Percentiles rank a stretch among this genome's conserved stretches.
phyloP scores from a whole-genome alignment of 2,113 vertebrate genomes.

The Clinocottus analis region DNA sequence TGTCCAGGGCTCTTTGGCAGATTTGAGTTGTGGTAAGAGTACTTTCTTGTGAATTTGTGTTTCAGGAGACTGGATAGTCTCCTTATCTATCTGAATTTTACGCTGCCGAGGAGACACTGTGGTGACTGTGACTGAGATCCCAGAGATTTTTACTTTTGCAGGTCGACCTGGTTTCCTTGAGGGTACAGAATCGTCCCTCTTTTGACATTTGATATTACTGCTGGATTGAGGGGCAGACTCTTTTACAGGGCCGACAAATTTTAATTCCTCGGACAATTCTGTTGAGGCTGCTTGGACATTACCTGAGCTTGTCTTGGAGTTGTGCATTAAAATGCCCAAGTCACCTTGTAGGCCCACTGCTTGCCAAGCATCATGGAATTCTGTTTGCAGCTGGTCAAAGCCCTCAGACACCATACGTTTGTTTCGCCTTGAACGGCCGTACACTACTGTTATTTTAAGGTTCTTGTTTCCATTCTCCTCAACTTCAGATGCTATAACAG shows the following conservation, averaged over 20 bases:
- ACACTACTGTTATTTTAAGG: slow-evolving; percentile 92
- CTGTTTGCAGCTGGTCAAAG: slow-evolving; percentile 73
- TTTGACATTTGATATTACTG: slow-evolving; percentile 84
- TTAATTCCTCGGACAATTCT: slow-evolving; percentile 75
- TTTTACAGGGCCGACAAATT: slow-evolving; percentile 85
- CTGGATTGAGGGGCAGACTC: slow-evolving; percentile 77
- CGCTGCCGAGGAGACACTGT: slow-evolving; percentile 90
- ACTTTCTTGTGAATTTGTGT: slow-evolving; percentile 45
- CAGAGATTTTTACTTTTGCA: slow-evolving; percentile 95
- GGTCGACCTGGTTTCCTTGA: slow-evolving; percentile 92
- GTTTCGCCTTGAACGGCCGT: slow-evolving; percentile 92
- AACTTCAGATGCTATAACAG: slow-evolving; percentile 44
- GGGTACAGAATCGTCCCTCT: slow-evolving; percentile 81
- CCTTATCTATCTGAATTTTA: slow-evolving; percentile 88
- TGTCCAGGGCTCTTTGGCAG: slow-evolving; percentile 74
- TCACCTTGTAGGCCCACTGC: slow-evolving; percentile 60
- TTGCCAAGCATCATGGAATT: slow-evolving; percentile 71
- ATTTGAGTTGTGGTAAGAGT: slow-evolving; percentile 57
- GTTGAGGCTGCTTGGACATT: slow-evolving; percentile 60
- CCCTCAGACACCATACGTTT: slow-evolving; percentile 91
- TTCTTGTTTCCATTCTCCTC: slow-evolving; percentile 87
- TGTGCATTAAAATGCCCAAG: slow-evolving; percentile 64
- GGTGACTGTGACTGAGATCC: slow-evolving; percentile 92
- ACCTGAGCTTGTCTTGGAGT: slow-evolving; percentile 57
- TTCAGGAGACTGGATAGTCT: slow-evolving; percentile 72